Conservation (phyloP, 2,888 invertebrate species). For the Zelleria hepariella region DNA sequence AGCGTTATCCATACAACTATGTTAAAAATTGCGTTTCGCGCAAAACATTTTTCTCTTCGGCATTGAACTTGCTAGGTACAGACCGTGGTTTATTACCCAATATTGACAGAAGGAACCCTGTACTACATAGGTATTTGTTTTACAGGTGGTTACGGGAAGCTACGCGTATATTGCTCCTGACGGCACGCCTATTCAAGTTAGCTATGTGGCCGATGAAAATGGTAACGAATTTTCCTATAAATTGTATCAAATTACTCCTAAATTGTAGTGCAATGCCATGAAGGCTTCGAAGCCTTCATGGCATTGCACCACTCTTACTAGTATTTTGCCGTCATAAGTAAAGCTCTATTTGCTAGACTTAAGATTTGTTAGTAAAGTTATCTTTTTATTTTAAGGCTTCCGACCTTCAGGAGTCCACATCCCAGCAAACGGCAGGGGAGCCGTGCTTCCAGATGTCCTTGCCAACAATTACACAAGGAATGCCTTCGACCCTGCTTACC, state of each 20-base stretch:
- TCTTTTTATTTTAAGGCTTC: constrained; percentile 48
- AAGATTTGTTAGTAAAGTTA: no score
- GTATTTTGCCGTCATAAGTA: no score
- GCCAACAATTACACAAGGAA: constrained; percentile 24
- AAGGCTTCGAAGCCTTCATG: no score
- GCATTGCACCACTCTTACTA: neutral
- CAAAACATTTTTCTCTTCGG: no score
- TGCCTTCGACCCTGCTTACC: constrained; percentile 25
- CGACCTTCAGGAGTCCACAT: constrained; percentile 76
- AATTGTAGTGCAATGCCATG: no score
- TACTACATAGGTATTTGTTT: neutral
- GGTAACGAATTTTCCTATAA: constrained; percentile 69
- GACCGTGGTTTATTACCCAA: no score
- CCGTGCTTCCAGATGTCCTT: constrained; percentile 46
- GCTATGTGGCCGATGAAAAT: constrained; percentile 83
- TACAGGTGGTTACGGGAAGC: constrained; percentile 81
- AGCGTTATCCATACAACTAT: no score
- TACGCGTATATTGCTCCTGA: constrained; percentile 84
- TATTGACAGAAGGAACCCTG: no score
- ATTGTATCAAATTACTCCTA: no score
- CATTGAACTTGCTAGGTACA: no score
- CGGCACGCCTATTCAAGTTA: constrained; percentile 77
- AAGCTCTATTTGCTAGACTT: no score
- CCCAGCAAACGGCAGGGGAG: constrained; percentile 72
- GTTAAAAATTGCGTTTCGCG: no score